phyloP scores from a whole-genome alignment of 2,797 vertebrate genomes.

The Astyanax mexicanus region DNA sequence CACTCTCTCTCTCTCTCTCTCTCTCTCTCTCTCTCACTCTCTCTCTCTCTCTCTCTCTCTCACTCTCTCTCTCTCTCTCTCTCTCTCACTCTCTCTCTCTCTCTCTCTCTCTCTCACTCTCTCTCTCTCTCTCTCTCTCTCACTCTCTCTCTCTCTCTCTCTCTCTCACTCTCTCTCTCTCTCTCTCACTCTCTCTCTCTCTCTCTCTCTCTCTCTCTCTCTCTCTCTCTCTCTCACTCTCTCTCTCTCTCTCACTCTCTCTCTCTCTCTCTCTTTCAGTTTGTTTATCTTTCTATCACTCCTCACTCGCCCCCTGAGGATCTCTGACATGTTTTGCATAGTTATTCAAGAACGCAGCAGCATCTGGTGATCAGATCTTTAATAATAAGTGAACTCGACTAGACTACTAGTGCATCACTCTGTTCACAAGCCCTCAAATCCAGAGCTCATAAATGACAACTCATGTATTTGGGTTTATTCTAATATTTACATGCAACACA shows the following conservation, averaged over 20 bases:
- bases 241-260: conserved; percentile 1
- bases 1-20: not conserved
- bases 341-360: conserved; percentile 31
- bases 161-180: not conserved
- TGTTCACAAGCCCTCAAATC: no score
- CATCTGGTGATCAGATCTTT: conserved; percentile 48
- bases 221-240: conserved; percentile 22
- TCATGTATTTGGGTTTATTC: no score
- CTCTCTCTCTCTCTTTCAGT: conserved; percentile 54
- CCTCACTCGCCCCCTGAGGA: conserved; percentile 39
- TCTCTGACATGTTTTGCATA: conserved; percentile 25
- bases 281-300: conserved; percentile 11
- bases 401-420: no score
- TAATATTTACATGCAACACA: no score
- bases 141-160: not conserved
- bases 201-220: conserved; percentile 11
- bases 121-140: not conserved
- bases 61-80: no score
- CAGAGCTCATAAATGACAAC: no score
- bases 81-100: no score
- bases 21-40: conserved; percentile 19
- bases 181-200: conserved; percentile 54
- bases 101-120: no score
- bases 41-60: no score
- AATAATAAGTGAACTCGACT: conserved; percentile 19